phyloP scores from a whole-genome alignment of 2,888 invertebrate genomes.

The Phymatocera aterrima region DNA sequence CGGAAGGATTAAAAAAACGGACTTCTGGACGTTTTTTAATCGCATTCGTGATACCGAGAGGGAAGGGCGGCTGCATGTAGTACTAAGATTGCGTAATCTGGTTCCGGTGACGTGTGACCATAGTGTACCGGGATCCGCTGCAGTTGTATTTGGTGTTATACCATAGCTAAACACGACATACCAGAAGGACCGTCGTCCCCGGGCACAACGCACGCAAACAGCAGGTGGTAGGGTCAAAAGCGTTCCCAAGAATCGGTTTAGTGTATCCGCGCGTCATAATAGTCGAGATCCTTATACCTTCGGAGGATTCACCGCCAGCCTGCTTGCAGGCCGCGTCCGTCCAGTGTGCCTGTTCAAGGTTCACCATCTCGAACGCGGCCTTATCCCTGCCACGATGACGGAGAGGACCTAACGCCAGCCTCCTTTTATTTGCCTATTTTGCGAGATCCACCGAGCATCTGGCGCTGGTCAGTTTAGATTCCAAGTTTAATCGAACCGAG shows the following conservation, averaged over 20 bases:
- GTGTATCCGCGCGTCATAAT: constrained; percentile 50
- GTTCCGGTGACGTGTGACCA: constrained; percentile 43
- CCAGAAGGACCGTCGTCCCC: constrained; percentile 22
- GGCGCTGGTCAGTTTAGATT: constrained; percentile 10
- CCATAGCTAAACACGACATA: constrained; percentile 43
- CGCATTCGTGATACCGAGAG: background rate
- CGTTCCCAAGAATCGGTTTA: constrained; percentile 69
- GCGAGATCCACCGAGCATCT: constrained; percentile 1
- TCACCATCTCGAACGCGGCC: constrained; percentile 16
- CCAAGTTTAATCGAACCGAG: constrained; percentile 10
- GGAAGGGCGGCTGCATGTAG: constrained; percentile 7
- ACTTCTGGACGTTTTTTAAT: no score
- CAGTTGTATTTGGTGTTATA: constrained; percentile 41
- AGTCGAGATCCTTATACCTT: constrained; percentile 33
- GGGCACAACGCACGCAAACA: constrained; percentile 62
- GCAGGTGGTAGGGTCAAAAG: constrained; percentile 72
- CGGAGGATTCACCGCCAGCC: constrained; percentile 21
- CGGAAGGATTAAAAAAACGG: no score
- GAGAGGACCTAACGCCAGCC: background rate
- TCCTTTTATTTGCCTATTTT: constrained; percentile 16
- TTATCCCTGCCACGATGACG: background rate
- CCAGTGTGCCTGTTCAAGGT: constrained; percentile 2
- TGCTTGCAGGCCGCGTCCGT: constrained; percentile 17
- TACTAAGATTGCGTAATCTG: constrained; percentile 33
- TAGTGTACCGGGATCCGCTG: constrained; percentile 9